phyloP scores from a whole-genome alignment of 2,888 invertebrate genomes.

The Erannis defoliaria region DNA sequence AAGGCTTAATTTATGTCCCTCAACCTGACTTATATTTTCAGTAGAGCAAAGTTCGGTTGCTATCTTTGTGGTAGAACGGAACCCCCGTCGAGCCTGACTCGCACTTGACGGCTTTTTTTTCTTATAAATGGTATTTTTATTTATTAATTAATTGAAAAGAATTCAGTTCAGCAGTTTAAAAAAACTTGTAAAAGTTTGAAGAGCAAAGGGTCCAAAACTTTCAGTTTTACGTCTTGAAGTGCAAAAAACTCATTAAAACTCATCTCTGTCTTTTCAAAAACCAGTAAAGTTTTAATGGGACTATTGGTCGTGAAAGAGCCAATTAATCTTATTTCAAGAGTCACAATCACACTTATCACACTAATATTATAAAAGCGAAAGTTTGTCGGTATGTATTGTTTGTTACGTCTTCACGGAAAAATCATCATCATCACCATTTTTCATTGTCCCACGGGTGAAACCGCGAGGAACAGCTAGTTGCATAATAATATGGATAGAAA shows the following conservation, averaged over 20 bases:
- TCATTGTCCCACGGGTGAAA: too few relatives aligned
- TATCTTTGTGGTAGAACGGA: too few relatives aligned
- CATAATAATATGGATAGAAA: too few relatives aligned
- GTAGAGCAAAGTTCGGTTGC: too few relatives aligned
- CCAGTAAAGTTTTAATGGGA: conserved; percentile 55
- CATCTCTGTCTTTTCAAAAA: conserved; percentile 53
- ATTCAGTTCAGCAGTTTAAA: conserved; percentile 13
- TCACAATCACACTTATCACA: background rate
- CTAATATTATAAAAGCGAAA: background rate
- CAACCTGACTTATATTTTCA: too few relatives aligned
- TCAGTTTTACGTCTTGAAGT: conserved; percentile 33
- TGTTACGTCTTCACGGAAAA: too few relatives aligned
- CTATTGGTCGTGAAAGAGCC: conserved; percentile 44
- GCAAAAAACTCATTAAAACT: conserved; percentile 53
- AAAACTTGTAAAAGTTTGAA: conserved; percentile 46
- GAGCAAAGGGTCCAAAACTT: conserved; percentile 45
- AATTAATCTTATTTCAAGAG: conserved; percentile 26
- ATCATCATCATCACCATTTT: too few relatives aligned
- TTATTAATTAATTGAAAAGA: background rate
- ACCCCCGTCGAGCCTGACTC: too few relatives aligned
- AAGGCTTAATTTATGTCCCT: too few relatives aligned
- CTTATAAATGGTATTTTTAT: background rate
- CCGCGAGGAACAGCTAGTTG: too few relatives aligned
- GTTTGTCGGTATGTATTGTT: too few relatives aligned
- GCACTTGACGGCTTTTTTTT: too few relatives aligned